Conservation (phyloP, 2,797 vertebrate species). For the Vultur gryphus region DNA sequence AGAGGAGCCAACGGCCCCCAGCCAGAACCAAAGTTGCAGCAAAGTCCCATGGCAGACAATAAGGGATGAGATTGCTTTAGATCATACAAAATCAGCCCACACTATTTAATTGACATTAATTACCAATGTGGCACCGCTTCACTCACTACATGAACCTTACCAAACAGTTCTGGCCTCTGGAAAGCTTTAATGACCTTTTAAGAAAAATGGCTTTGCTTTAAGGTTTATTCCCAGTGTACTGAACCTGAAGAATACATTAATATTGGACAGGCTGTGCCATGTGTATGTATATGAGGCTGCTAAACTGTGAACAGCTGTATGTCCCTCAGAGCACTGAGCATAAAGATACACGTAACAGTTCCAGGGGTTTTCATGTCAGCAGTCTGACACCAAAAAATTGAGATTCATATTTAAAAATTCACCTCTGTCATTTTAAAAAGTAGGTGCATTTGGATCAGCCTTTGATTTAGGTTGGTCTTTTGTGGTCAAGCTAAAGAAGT, state of each 20-base stretch:
- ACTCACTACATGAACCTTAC: not conserved
- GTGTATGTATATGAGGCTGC: not conserved
- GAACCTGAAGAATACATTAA: not conserved
- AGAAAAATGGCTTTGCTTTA: not conserved
- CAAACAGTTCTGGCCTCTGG: not conserved
- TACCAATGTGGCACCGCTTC: not conserved
- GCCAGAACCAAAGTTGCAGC: not conserved
- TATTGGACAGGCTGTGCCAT: not conserved
- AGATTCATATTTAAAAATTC: not conserved
- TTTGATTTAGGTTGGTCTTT: not conserved
- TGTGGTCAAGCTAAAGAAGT: not conserved
- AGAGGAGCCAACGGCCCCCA: not conserved
- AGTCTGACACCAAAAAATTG: not conserved
- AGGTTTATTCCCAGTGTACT: not conserved
- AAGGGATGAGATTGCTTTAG: not conserved
- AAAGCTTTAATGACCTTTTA: not conserved
- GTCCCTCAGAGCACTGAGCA: not conserved
- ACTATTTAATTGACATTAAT: not conserved
- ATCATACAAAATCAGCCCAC: not conserved
- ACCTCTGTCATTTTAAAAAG: not conserved
- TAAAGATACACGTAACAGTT: not conserved
- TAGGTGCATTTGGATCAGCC: not conserved
- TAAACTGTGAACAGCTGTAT: not conserved
- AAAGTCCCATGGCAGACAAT: not conserved
- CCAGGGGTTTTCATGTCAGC: not conserved